These are phyloP conservation scores for Ormyrus labotus DNA, from an alignment of 2,888 invertebrate species.

Conservation along the genomic window DNA sequence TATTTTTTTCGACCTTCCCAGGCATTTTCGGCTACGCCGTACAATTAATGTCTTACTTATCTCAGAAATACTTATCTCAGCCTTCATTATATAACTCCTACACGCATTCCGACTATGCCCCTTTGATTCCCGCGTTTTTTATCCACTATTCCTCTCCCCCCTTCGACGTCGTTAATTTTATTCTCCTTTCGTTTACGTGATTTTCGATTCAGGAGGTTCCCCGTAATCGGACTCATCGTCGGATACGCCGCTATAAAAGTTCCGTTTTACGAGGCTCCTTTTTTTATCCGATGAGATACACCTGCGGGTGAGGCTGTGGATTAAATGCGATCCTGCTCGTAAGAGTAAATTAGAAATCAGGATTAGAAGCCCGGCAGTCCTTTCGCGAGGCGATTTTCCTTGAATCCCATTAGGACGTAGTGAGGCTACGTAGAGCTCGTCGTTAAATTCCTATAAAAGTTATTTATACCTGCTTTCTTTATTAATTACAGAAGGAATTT, in stretches of 20 bases:
- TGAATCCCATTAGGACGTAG: constrained; percentile 40
- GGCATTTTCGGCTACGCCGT: neutral
- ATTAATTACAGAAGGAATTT: neutral
- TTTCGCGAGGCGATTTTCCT: constrained; percentile 36
- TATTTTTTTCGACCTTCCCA: no score
- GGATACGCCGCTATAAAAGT: constrained; percentile 53
- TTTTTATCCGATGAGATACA: constrained; percentile 14
- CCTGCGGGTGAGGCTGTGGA: constrained; percentile 41
- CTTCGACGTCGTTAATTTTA: constrained; percentile 34
- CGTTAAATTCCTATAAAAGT: constrained; percentile 42
- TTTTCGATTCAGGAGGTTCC: constrained; percentile 51
- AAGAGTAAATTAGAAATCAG: constrained; percentile 53
- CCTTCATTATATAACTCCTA: constrained; percentile 39
- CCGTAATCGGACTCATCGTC: constrained; percentile 52
- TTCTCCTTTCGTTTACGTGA: constrained; percentile 49
- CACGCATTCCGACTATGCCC: constrained; percentile 24
- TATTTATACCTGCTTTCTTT: constrained; percentile 23
- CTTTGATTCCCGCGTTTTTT: constrained; percentile 6
- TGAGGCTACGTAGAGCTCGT: constrained; percentile 29
- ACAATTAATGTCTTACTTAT: constrained; percentile 29
- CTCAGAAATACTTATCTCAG: constrained; percentile 21
- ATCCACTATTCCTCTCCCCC: neutral
- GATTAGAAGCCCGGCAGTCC: constrained; percentile 43
- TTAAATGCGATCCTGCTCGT: constrained; percentile 51
- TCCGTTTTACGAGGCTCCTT: constrained; percentile 48